These are phyloP conservation scores for Phyllotreta striolata DNA, from an alignment of 2,888 invertebrate species.

Conservation along the genomic window DNA sequence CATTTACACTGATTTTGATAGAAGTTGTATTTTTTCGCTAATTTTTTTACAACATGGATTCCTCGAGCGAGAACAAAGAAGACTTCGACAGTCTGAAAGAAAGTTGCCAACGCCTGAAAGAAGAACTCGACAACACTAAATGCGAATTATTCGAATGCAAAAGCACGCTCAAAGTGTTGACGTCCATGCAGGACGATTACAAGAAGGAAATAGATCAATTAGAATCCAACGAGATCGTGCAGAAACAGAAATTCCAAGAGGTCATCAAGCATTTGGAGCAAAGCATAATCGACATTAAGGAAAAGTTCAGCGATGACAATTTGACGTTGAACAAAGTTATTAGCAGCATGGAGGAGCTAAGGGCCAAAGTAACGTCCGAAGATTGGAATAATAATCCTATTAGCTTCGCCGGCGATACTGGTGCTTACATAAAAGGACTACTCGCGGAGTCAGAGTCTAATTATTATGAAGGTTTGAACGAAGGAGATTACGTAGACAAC, in stretches of 20 bases:
- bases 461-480: neutral
- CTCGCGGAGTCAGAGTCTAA: neutral
- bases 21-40: too few relatives aligned
- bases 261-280: conserved; percentile 1
- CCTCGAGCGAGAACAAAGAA: neutral
- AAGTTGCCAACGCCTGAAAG: conserved; percentile 3
- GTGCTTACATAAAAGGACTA: neutral
- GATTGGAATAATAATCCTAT: conserved; percentile 14
- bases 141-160: conserved; percentile 8
- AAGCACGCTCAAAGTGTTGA: conserved; percentile 8
- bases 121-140: conserved; percentile 8
- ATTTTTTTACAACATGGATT: conserved; percentile 2
- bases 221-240: conserved; percentile 1
- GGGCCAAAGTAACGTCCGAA: neutral
- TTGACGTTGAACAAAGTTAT: conserved; percentile 5
- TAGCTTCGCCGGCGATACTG: conserved; percentile 3
- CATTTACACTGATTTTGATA: too few relatives aligned
- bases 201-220: conserved; percentile 10
- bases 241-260: conserved; percentile 8
- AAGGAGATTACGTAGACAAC: too few relatives aligned
- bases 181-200: conserved; percentile 7
- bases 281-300: conserved; percentile 11
- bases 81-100: conserved; percentile 2
- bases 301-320: neutral
- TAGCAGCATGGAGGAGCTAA: conserved; percentile 9